phyloP scores from a whole-genome alignment of 2,888 invertebrate species.

The Caenorhabditis sp. region DNA sequence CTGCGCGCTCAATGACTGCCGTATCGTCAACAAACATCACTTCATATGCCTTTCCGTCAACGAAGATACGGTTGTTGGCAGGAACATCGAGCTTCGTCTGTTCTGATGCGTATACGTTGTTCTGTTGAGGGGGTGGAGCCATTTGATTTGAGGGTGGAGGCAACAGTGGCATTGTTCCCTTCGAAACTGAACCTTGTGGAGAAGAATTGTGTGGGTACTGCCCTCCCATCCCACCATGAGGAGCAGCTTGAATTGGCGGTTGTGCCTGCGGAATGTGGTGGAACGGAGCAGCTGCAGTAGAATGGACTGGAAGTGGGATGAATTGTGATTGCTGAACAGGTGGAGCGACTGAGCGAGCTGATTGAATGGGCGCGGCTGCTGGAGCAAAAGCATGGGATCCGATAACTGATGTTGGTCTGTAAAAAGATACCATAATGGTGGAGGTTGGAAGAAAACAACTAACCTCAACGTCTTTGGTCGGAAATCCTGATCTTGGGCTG shows the following conservation, averaged over 20 bases:
- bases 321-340: slow-evolving; percentile 2
- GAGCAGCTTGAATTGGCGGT: slow-evolving; percentile 23
- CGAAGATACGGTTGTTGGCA: slow-evolving; percentile 83
- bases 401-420: slow-evolving; percentile 55
- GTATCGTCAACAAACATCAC: slow-evolving; percentile 80
- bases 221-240: slow-evolving; percentile 25
- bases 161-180: slow-evolving; percentile 9
- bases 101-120: slow-evolving; percentile 65
- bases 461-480: slow-evolving; percentile 32
- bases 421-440: background rate
- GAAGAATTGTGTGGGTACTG: slow-evolving; percentile 29
- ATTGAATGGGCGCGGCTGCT: background rate
- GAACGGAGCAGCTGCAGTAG: slow-evolving; percentile 16
- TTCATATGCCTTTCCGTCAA: slow-evolving; percentile 83
- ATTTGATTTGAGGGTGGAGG: slow-evolving; percentile 15
- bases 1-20: slow-evolving; percentile 83
- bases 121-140: slow-evolving; percentile 43
- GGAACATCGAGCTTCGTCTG: slow-evolving; percentile 79
- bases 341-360: slow-evolving; percentile 8
- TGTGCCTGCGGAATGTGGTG: slow-evolving; percentile 8
- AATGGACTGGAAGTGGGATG: slow-evolving; percentile 22
- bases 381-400: slow-evolving; percentile 62
- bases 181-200: slow-evolving; percentile 38
- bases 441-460: background rate
- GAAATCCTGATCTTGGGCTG: slow-evolving; percentile 36